These are phyloP conservation scores for Crematogaster levior DNA, from an alignment of 2,888 invertebrate genomes.

Conservation along the genomic window DNA sequence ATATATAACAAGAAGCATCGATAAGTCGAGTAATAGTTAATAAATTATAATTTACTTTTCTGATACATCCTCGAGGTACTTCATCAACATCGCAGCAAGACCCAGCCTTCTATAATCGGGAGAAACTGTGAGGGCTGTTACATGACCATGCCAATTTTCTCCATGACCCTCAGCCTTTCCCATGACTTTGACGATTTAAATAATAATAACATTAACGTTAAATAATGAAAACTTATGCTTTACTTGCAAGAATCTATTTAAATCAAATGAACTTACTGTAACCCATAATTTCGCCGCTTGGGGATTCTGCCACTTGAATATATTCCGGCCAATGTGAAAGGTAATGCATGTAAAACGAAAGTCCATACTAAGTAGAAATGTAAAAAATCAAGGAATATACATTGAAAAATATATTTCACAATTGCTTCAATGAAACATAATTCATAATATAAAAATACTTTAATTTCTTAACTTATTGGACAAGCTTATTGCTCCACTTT, in stretches of 20 bases:
- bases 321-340: conserved; percentile 99
- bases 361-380: conserved; percentile 88
- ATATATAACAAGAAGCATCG: not conserved
- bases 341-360: conserved; percentile 99
- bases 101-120: conserved; percentile 97
- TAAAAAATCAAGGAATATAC: not conserved
- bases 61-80: conserved; percentile 97
- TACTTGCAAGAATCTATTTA: not conserved
- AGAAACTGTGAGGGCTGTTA: conserved; percentile 98
- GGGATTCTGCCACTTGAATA: conserved; percentile 98
- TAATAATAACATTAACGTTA: conserved; percentile 25
- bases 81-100: conserved; percentile 97
- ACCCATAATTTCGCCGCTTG: conserved; percentile 98
- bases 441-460: not conserved
- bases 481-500: not conserved
- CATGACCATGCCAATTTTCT: conserved; percentile 99
- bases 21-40: not conserved
- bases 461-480: not conserved
- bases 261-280: conserved; percentile 92
- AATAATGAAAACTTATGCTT: not conserved
- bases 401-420: not conserved
- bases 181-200: conserved; percentile 92
- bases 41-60: conserved; percentile 90
- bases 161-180: conserved; percentile 98
- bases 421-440: not conserved